Percentiles rank a stretch among this genome's conserved stretches.
Conservation (phyloP, 2,888 invertebrate genomes). For the Stratiomys singularior region DNA sequence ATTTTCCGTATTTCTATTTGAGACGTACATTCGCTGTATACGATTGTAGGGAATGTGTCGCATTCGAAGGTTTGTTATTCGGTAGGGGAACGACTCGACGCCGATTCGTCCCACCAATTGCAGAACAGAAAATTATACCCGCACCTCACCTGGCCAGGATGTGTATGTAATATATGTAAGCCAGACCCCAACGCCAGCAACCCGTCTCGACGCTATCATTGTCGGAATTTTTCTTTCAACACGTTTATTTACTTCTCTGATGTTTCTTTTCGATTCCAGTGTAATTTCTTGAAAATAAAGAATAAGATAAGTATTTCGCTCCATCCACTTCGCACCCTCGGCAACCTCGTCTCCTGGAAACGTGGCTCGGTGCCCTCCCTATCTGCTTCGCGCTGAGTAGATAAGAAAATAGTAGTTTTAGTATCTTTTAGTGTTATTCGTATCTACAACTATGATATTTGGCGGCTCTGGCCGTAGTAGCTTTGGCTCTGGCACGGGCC, state of each 20-base stretch:
- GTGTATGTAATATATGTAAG: neutral
- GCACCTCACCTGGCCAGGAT: constrained; percentile 33
- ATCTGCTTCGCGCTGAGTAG: constrained; percentile 16
- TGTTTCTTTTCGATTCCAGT: constrained; percentile 40
- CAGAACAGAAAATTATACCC: constrained; percentile 27
- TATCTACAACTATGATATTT: constrained; percentile 6
- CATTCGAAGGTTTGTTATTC: constrained; percentile 39
- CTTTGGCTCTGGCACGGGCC: too few relatives aligned
- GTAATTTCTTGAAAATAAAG: constrained; percentile 39
- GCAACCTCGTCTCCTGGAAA: neutral
- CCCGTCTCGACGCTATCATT: constrained; percentile 31
- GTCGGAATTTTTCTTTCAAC: constrained; percentile 41
- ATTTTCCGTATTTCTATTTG: constrained; percentile 42
- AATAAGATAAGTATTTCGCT: constrained; percentile 10
- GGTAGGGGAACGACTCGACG: constrained; percentile 28
- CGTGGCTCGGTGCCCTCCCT: neutral
- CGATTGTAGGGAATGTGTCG: constrained; percentile 39
- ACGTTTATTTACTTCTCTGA: constrained; percentile 37
- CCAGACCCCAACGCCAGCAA: constrained; percentile 8
- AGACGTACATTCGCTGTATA: constrained; percentile 33
- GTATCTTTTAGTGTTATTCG: constrained; percentile 15
- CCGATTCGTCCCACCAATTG: constrained; percentile 39
- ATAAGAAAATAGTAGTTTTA: constrained; percentile 29
- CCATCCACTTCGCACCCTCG: neutral
- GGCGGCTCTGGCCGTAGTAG: too few relatives aligned